A percentile compares a stretch with the other conserved stretches of the same genome.
Conservation (phyloP, 2,113 vertebrate genomes). For the Copsychus sechellarum region DNA sequence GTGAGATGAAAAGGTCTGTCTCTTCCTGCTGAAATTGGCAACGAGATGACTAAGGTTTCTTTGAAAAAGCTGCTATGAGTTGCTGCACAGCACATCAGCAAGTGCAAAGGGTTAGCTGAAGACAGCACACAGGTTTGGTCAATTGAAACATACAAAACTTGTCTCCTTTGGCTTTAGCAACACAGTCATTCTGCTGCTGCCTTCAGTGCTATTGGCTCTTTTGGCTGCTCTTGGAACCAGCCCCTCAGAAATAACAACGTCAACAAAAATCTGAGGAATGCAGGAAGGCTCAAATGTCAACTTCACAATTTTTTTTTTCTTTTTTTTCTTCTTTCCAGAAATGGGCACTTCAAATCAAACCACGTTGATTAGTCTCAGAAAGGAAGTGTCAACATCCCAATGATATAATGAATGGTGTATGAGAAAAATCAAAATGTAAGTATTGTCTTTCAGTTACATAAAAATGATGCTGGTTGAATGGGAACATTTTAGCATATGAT, state of each 20-base stretch:
- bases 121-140: background rate
- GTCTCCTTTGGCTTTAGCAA: background rate
- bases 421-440: background rate
- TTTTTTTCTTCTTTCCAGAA: background rate
- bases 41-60: background rate
- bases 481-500: background rate
- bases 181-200: background rate
- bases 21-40: background rate
- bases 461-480: background rate
- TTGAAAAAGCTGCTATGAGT: rapidly evolving
- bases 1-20: background rate
- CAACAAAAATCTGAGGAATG: background rate
- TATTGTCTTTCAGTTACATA: background rate
- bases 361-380: background rate
- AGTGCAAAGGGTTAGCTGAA: background rate
- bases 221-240: background rate
- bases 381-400: background rate
- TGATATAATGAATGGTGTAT: background rate
- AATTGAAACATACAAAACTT: background rate
- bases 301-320: rapidly evolving
- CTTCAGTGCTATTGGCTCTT: background rate
- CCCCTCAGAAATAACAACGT: background rate
- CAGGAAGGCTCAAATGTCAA: background rate
- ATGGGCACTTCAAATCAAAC: background rate
- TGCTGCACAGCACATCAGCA: background rate